Evolutionary conservation across 2,888 invertebrate species (phyloP).

Genomic region (Brenthis daphne): DNA sequence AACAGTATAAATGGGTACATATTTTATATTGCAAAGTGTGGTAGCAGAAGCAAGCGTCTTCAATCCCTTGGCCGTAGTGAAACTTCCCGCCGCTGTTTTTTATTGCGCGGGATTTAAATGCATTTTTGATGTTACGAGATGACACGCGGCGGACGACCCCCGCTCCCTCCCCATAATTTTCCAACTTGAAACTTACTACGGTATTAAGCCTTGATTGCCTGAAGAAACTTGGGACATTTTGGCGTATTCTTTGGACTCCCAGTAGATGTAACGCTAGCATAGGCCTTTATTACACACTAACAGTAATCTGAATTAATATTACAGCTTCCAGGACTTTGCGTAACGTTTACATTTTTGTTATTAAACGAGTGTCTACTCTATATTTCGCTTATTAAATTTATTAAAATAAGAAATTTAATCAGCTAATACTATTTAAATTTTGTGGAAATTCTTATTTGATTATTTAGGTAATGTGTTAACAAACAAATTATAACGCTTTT

Average conservation of each 20-base stretch:
- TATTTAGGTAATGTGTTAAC: constrained; percentile 19
- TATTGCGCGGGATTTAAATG: constrained; percentile 83
- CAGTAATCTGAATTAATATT: constrained; percentile 75
- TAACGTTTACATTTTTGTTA: too few species aligned
- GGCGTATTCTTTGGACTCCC: constrained; percentile 80
- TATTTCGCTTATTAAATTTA: too few species aligned
- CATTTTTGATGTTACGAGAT: constrained; percentile 83
- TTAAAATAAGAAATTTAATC: too few species aligned
- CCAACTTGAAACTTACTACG: constrained; percentile 82
- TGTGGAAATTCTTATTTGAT: too few species aligned
- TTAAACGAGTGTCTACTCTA: too few species aligned
- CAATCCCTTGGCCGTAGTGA: constrained; percentile 74
- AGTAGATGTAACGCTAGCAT: constrained; percentile 74
- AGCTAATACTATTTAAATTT: too few species aligned
- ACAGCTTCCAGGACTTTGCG: constrained; percentile 48
- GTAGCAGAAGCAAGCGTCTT: constrained; percentile 61
- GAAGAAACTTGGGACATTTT: constrained; percentile 82
- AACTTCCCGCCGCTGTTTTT: constrained; percentile 80
- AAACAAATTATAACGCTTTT: constrained; percentile 31
- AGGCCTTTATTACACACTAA: constrained; percentile 76
- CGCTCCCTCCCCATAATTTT: constrained; percentile 76
- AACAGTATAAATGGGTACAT: constrained; percentile 54
- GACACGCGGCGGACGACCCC: constrained; percentile 79
- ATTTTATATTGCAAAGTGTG: constrained; percentile 65
- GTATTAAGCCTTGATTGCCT: constrained; percentile 82